phyloP scores from a whole-genome alignment of 2,888 invertebrate species.

The Odontocolon sp. region DNA sequence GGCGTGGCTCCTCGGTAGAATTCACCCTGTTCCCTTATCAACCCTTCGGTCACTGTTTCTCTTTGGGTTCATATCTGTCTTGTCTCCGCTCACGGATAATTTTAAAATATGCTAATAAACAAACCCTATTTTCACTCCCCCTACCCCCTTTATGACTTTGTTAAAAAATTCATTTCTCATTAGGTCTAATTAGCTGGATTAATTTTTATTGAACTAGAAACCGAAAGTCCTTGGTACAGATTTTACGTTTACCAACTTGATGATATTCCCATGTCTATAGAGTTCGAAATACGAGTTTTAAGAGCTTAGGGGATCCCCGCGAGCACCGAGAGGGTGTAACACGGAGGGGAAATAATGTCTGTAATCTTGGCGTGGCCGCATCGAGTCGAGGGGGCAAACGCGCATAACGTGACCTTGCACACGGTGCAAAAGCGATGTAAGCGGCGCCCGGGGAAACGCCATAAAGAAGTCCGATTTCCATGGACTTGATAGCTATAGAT shows the following conservation, averaged over 20 bases:
- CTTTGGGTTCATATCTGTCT: constrained; percentile 8
- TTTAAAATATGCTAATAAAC: constrained; percentile 38
- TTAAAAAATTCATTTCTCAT: constrained; percentile 27
- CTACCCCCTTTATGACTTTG: neutral
- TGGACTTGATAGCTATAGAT: neutral
- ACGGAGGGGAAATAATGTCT: constrained; percentile 65
- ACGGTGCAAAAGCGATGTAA: constrained; percentile 50
- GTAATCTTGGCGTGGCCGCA: constrained; percentile 59
- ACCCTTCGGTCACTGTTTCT: constrained; percentile 51
- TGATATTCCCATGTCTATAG: neutral
- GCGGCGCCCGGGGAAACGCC: constrained; percentile 41
- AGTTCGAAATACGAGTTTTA: neutral
- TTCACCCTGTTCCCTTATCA: constrained; percentile 76
- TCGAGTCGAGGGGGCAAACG: constrained; percentile 51
- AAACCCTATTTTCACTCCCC: neutral
- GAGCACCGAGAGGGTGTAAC: constrained; percentile 52
- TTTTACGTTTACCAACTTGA: neutral
- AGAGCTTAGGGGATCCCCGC: neutral
- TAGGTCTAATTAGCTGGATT: constrained; percentile 27
- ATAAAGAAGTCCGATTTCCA: constrained; percentile 25
- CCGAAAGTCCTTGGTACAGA: neutral
- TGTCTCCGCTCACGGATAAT: constrained; percentile 4
- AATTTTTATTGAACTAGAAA: constrained; percentile 20
- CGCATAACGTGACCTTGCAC: constrained; percentile 60
- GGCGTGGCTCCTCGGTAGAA: constrained; percentile 72